phyloP scores from a whole-genome alignment of 2,797 vertebrate genomes.

The Falco cherrug region DNA sequence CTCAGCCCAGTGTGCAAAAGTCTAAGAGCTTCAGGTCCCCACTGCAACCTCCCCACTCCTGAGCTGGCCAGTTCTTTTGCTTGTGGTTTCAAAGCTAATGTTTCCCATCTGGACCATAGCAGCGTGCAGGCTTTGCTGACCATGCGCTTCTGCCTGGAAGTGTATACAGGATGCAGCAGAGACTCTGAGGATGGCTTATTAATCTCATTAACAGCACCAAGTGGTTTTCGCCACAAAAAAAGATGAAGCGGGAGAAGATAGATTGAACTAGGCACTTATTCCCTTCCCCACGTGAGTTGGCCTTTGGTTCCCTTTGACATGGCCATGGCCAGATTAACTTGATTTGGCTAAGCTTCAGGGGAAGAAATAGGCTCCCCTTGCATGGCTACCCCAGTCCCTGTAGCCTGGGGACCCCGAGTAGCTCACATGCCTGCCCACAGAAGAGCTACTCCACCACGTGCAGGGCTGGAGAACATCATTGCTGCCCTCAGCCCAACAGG shows the following conservation, averaged over 20 bases:
- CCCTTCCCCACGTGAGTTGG: not conserved
- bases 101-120: constrained; percentile 33
- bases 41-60: not conserved
- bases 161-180: constrained; percentile 13
- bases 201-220: not conserved
- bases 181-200: not conserved
- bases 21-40: not conserved
- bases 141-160: not conserved
- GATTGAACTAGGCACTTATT: not conserved
- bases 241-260: not conserved
- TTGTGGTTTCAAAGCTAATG: not conserved
- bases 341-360: not conserved
- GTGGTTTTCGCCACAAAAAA: not conserved
- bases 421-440: not conserved
- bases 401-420: not conserved
- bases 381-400: not conserved
- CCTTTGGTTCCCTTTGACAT: not conserved
- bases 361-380: not conserved
- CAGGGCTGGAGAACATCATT: not conserved
- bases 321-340: rapidly evolving
- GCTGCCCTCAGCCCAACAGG: not conserved
- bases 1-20: not conserved
- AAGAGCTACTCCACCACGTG: not conserved
- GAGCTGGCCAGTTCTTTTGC: not conserved
- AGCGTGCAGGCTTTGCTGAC: not conserved